phyloP scores from a whole-genome alignment of 1,140 invertebrate species.

The Marisa cornuarietis region DNA sequence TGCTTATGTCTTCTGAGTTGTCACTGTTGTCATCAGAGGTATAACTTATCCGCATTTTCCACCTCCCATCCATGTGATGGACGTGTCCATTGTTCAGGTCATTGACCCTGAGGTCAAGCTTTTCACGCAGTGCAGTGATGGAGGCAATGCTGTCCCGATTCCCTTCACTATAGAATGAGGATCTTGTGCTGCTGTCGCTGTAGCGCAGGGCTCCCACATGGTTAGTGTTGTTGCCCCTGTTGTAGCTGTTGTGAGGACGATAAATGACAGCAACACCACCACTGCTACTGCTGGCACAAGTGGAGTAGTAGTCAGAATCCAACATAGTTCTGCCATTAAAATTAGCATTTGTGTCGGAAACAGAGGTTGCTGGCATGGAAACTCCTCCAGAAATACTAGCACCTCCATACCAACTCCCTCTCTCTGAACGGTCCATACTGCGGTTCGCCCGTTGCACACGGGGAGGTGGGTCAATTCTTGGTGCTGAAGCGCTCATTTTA shows the following conservation, averaged over 20 bases:
- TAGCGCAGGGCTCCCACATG: constrained; percentile 14
- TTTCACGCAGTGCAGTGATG: constrained; percentile 9
- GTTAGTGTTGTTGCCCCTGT: constrained; percentile 4
- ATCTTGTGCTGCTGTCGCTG: constrained; percentile 28
- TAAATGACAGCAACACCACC: constrained; percentile 1
- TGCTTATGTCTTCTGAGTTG: constrained; percentile 39
- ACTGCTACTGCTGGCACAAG: constrained; percentile 23
- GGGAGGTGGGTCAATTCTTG: constrained; percentile 55
- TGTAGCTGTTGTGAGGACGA: constrained; percentile 15
- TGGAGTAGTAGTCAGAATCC: constrained; percentile 37
- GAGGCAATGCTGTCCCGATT: constrained; percentile 27
- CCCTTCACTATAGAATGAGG: constrained; percentile 26
- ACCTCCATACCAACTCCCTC: constrained; percentile 26
- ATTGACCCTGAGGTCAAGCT: constrained; percentile 31
- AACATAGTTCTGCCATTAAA: constrained; percentile 10
- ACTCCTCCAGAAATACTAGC: background rate
- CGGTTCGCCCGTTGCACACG: constrained; percentile 23
- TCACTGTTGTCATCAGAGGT: constrained; percentile 42
- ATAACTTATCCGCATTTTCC: constrained; percentile 31
- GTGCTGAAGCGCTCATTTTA: constrained; percentile 39
- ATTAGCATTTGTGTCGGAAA: background rate
- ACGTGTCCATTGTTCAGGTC: constrained; percentile 24
- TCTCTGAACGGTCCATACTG: constrained; percentile 17
- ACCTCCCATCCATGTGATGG: constrained; percentile 14
- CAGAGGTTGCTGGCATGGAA: background rate